phyloP scores from a whole-genome alignment of 2,888 invertebrate genomes.

The Harpalus rubripes region DNA sequence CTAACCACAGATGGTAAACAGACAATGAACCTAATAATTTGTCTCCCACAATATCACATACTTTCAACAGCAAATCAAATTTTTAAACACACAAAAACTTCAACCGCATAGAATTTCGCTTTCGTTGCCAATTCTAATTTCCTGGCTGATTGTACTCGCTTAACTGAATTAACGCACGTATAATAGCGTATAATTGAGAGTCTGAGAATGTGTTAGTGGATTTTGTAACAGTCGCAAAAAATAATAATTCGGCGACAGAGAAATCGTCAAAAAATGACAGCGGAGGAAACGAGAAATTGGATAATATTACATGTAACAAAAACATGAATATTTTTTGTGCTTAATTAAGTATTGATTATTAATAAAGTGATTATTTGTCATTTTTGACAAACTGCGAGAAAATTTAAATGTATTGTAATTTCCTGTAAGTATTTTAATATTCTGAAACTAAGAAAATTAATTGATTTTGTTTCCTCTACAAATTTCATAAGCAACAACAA shows the following conservation, averaged over 20 bases:
- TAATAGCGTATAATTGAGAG: slow-evolving; percentile 25
- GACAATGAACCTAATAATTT: background rate
- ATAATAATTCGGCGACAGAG: slow-evolving; percentile 45
- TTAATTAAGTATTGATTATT: background rate
- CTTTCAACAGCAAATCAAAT: slow-evolving; percentile 31
- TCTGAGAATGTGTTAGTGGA: background rate
- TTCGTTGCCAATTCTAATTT: slow-evolving; percentile 34
- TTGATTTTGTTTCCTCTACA: background rate
- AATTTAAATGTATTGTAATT: slow-evolving; percentile 36
- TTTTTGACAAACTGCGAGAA: background rate
- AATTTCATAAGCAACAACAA: background rate
- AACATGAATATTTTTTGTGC: background rate
- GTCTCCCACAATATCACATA: slow-evolving; percentile 16
- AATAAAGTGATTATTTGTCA: background rate
- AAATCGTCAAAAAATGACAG: slow-evolving; percentile 44
- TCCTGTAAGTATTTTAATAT: slow-evolving; percentile 9
- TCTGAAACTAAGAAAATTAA: background rate
- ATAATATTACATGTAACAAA: slow-evolving; percentile 50
- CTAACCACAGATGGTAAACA: slow-evolving; percentile 24
- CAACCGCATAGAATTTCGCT: slow-evolving; percentile 33
- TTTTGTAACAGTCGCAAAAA: slow-evolving; percentile 56
- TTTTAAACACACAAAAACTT: slow-evolving; percentile 6
- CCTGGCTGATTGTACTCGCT: slow-evolving; percentile 27
- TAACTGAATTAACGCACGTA: slow-evolving; percentile 24
- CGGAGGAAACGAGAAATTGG: slow-evolving; percentile 23